These are phyloP conservation scores for Rhorus exstirpatorius DNA, from an alignment of 2,888 invertebrate species.

Conservation along the genomic window DNA sequence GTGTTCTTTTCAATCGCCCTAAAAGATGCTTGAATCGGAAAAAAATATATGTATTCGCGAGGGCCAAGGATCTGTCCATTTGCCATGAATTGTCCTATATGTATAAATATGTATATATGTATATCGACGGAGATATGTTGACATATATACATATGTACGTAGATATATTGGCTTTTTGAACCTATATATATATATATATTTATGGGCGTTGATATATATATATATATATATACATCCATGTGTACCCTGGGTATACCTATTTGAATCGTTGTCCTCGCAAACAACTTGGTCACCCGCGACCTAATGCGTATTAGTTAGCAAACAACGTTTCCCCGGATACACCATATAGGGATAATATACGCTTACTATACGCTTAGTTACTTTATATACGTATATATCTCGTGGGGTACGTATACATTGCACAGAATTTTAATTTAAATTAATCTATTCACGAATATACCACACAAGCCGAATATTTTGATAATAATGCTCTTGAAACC, in stretches of 20 bases:
- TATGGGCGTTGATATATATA: too few relatives aligned
- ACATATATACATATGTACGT: constrained; percentile 18
- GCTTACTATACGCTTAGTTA: too few relatives aligned
- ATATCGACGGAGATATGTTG: not conserved
- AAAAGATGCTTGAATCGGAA: too few relatives aligned
- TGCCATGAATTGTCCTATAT: not conserved
- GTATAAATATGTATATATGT: too few relatives aligned
- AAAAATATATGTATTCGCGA: not conserved
- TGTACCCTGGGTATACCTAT: constrained; percentile 70
- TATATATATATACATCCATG: constrained; percentile 45
- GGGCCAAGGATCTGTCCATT: not conserved
- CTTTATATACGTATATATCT: not conserved
- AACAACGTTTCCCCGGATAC: constrained; percentile 48
- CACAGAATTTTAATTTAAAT: constrained; percentile 12
- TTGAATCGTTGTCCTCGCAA: constrained; percentile 71
- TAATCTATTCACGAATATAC: constrained; percentile 2
- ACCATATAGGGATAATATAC: constrained; percentile 36
- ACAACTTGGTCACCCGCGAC: constrained; percentile 67
- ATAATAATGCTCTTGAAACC: constrained; percentile 4
- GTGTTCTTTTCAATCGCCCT: too few relatives aligned
- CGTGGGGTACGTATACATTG: not conserved
- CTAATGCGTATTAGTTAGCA: constrained; percentile 70
- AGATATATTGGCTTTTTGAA: constrained; percentile 8
- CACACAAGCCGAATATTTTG: not conserved
- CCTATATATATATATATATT: constrained; percentile 18